phyloP scores from a whole-genome alignment of 2,888 invertebrate species.

The Pollenia griseotomentosa region DNA sequence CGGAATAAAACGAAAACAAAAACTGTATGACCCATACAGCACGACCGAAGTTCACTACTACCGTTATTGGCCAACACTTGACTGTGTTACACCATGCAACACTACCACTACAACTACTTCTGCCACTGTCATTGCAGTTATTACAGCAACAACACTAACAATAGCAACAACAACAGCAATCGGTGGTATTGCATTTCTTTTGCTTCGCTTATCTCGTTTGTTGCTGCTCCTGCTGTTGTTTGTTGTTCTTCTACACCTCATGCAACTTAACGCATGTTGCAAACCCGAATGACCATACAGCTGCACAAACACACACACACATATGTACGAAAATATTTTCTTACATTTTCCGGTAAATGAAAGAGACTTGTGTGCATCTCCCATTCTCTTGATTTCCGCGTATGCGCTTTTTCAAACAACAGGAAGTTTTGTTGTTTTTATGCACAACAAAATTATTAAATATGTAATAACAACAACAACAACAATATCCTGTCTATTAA shows the following conservation, averaged over 20 bases:
- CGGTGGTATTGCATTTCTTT: conserved; percentile 54
- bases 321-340: background rate
- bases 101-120: conserved; percentile 57
- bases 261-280: conserved; percentile 64
- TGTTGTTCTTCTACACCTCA: conserved; percentile 27
- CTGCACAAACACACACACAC: background rate
- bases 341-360: conserved; percentile 56
- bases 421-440: conserved; percentile 58
- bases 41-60: conserved; percentile 71
- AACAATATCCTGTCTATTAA: background rate
- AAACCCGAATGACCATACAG: conserved; percentile 39
- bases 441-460: conserved; percentile 41
- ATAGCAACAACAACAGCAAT: conserved; percentile 9
- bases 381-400: conserved; percentile 72
- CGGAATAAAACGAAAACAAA: conserved; percentile 67
- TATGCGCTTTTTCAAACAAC: conserved; percentile 69
- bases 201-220: background rate
- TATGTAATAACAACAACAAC: background rate
- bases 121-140: conserved; percentile 35
- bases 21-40: conserved; percentile 71
- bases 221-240: conserved; percentile 7
- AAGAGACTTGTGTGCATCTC: conserved; percentile 50
- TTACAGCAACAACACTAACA: conserved; percentile 31
- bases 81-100: conserved; percentile 62
- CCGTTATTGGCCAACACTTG: conserved; percentile 65